These are phyloP conservation scores for Phalacrocorax pelagicus DNA, from an alignment of 2,113 vertebrate species.

Conservation along the genomic window DNA sequence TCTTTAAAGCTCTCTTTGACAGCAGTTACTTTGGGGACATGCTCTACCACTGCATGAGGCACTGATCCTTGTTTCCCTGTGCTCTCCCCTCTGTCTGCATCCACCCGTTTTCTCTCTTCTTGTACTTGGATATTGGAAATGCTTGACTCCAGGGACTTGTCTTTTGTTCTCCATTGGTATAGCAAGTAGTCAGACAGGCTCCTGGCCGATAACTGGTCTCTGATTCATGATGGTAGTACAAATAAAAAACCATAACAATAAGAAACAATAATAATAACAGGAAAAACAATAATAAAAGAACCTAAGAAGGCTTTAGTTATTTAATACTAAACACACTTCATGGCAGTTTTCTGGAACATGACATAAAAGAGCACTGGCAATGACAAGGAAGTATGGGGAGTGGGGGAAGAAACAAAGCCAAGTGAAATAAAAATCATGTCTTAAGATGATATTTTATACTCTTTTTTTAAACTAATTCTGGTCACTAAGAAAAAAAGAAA, in stretches of 20 bases:
- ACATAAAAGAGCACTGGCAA: background rate
- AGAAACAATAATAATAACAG: background rate
- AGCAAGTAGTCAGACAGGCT: background rate
- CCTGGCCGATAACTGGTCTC: background rate
- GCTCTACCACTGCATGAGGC: background rate
- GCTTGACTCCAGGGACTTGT: background rate
- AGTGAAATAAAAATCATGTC: background rate
- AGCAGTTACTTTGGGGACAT: background rate
- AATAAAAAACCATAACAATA: background rate
- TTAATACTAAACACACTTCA: background rate
- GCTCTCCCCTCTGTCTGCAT: background rate
- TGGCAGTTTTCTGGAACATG: background rate
- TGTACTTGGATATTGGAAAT: background rate
- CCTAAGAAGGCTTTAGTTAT: background rate
- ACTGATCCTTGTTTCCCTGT: background rate
- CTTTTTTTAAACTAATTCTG: background rate
- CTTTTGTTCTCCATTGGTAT: background rate
- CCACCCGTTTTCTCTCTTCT: fast-evolving
- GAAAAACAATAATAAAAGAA: background rate
- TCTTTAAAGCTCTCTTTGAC: background rate
- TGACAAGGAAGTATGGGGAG: background rate
- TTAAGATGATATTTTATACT: background rate
- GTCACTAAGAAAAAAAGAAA: background rate
- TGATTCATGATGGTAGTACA: background rate
- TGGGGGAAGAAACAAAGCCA: background rate